phyloP scores from a whole-genome alignment of 2,888 invertebrate genomes.

The Morinoia aosen region DNA sequence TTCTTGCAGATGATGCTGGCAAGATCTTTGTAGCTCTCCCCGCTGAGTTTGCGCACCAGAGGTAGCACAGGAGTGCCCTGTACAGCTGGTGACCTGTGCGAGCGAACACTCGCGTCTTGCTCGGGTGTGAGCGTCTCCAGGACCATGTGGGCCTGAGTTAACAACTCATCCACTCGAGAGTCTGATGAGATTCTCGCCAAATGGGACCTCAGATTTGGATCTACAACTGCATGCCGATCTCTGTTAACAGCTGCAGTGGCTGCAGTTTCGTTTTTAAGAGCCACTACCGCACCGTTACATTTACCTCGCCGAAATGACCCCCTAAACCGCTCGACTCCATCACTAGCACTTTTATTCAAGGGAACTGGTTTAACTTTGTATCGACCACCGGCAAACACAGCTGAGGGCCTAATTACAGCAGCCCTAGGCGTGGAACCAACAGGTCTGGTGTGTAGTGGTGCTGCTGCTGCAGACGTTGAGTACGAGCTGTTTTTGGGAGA shows the following conservation, averaged over 20 bases:
- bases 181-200: conserved; percentile 63
- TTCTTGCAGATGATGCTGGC: conserved; percentile 66
- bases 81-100: conserved; percentile 34
- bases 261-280: background rate
- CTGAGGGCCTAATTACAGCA: conserved; percentile 58
- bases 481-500: conserved; percentile 60
- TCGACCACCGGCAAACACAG: conserved; percentile 62
- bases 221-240: background rate
- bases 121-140: conserved; percentile 65
- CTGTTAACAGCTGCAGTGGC: background rate
- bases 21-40: conserved; percentile 65
- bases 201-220: conserved; percentile 27
- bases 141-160: conserved; percentile 64
- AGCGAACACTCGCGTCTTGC: conserved; percentile 44
- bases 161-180: conserved; percentile 64
- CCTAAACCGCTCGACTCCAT: conserved; percentile 61
- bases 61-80: conserved; percentile 53
- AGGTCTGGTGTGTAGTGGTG: conserved; percentile 38
- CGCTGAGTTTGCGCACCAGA: conserved; percentile 58
- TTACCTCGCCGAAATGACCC: conserved; percentile 50
- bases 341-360: conserved; percentile 67
- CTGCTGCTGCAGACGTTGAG: background rate
- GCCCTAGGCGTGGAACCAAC: conserved; percentile 54
- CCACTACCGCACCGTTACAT: background rate
- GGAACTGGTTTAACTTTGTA: conserved; percentile 60